Evolutionary conservation across 2,888 invertebrate species (phyloP).

Genomic region (Mesochorus sp.): DNA sequence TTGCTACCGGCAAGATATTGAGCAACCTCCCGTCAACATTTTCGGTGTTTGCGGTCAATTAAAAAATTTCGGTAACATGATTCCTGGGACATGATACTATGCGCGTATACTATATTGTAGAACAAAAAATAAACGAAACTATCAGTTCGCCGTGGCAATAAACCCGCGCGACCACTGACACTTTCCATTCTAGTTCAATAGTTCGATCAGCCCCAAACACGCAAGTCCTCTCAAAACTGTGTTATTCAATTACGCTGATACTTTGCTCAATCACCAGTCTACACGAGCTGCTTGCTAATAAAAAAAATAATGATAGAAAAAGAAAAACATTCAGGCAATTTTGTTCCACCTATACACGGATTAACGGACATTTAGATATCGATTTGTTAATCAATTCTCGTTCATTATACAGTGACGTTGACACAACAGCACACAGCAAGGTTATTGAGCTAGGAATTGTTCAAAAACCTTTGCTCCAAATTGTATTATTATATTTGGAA

Average conservation of each 20-base stretch:
- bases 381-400: constrained; percentile 40
- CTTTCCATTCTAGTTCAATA: too few species aligned
- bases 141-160: background rate
- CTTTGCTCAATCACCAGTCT: background rate
- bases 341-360: background rate
- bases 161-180: background rate
- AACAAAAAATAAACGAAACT: background rate
- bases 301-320: background rate
- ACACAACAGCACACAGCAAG: background rate
- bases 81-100: background rate
- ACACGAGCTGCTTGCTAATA: background rate
- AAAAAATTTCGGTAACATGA: constrained; percentile 26
- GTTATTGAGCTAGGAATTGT: constrained; percentile 9
- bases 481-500: too few species aligned
- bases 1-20: constrained; percentile 4
- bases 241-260: constrained; percentile 40
- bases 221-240: background rate
- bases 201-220: too few species aligned
- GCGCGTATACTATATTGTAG: background rate
- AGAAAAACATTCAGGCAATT: constrained; percentile 14
- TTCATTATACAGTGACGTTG: background rate
- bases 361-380: background rate
- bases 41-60: constrained; percentile 19
- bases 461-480: too few species aligned
- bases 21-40: constrained; percentile 37